A percentile compares a stretch with the other conserved stretches of the same genome.
Evolutionary conservation across 2,888 invertebrate species (phyloP).

Genomic region (Drosophila affinis): DNA sequence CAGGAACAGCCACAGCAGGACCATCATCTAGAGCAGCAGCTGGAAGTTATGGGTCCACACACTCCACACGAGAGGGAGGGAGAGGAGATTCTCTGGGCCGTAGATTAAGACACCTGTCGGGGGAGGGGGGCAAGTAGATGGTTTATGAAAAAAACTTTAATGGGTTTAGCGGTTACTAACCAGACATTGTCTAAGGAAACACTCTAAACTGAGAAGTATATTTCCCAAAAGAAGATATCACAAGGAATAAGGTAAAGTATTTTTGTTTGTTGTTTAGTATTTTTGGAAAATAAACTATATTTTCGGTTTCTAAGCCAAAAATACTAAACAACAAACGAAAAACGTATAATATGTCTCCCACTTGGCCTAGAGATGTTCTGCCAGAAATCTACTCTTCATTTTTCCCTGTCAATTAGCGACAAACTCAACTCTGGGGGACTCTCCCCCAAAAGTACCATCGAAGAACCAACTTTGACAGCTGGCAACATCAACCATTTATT

Average conservation of each 20-base stretch:
- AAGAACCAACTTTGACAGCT: slow-evolving; percentile 14
- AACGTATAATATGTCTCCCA: too few species aligned
- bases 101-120: background rate
- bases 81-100: background rate
- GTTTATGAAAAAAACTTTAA: slow-evolving; percentile 13
- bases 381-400: background rate
- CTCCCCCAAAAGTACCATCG: background rate
- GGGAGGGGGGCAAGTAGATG: background rate
- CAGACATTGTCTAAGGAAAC: background rate
- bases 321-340: too few species aligned
- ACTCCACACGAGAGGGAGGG: background rate
- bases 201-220: background rate
- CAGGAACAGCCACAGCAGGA: background rate
- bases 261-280: too few species aligned
- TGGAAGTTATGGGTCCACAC: slow-evolving; percentile 31
- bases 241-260: too few species aligned
- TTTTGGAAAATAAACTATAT: too few species aligned
- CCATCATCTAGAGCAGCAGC: slow-evolving; percentile 26
- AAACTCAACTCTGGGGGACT: background rate
- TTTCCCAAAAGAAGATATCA: background rate
- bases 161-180: slow-evolving; percentile 4
- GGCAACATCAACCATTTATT: slow-evolving; percentile 13
- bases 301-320: too few species aligned
- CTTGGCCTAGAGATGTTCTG: background rate
- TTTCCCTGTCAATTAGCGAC: slow-evolving; percentile 1